A percentile compares a stretch with the other conserved stretches of the same genome.
Conservation (phyloP, 2,888 invertebrate species). For the Branchinecta sandiegonensis region DNA sequence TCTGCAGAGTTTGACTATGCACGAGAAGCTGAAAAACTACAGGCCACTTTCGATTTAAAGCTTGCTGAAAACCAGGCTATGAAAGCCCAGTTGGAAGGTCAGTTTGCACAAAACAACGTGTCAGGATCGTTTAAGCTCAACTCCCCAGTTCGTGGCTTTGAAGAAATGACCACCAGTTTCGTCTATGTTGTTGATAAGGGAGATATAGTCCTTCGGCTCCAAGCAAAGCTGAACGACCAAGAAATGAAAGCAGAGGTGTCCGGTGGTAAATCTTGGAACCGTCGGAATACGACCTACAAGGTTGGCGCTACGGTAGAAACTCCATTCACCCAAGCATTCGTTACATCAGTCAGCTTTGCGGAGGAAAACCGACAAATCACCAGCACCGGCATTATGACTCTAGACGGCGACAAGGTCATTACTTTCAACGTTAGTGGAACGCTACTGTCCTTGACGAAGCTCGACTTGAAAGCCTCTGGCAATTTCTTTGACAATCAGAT, state of each 20-base stretch:
- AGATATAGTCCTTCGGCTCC: slow-evolving; percentile 17
- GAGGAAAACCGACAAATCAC: slow-evolving; percentile 18
- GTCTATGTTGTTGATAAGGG: neutral
- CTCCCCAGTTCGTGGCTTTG: slow-evolving; percentile 26
- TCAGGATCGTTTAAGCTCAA: slow-evolving; percentile 17
- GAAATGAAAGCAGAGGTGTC: slow-evolving; percentile 12
- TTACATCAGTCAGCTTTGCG: slow-evolving; percentile 19
- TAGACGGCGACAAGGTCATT: slow-evolving; percentile 21
- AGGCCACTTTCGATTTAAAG: neutral
- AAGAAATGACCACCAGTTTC: slow-evolving; percentile 22
- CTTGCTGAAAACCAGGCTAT: neutral
- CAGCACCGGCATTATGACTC: slow-evolving; percentile 17
- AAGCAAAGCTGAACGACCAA: slow-evolving; percentile 21
- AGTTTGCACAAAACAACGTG: neutral
- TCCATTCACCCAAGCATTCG: slow-evolving; percentile 21
- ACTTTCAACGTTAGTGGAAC: slow-evolving; percentile 22
- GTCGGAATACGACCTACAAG: slow-evolving; percentile 12
- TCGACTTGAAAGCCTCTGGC: slow-evolving; percentile 20
- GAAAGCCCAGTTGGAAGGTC: neutral
- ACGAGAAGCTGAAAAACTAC: neutral
- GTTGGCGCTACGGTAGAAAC: slow-evolving; percentile 20
- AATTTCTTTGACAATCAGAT: slow-evolving; percentile 21
- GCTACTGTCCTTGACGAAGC: slow-evolving; percentile 19
- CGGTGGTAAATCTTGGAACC: slow-evolving; percentile 18
- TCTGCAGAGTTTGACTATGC: neutral